These are phyloP conservation scores for Tryphoninae sp. DNA, from an alignment of 2,888 invertebrate species.

Conservation along the genomic window DNA sequence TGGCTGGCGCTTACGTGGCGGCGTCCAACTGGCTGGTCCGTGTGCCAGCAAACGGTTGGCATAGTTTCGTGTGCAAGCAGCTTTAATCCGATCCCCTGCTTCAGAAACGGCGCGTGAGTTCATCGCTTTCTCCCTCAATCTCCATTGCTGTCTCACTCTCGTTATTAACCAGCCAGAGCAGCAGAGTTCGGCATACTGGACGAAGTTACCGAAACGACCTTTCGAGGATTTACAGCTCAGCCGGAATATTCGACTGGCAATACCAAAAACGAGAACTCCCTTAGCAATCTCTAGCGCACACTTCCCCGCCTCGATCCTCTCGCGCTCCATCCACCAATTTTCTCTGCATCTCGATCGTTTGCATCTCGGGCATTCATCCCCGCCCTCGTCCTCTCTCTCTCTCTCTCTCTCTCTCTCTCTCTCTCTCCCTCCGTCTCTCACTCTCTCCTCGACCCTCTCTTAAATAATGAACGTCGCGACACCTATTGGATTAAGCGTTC, in stretches of 20 bases:
- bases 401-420: constrained; percentile 52
- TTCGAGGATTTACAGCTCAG: constrained; percentile 55
- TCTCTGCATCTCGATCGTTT: constrained; percentile 43
- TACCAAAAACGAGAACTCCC: constrained; percentile 43
- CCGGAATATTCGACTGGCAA: constrained; percentile 58
- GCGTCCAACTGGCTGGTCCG: neutral
- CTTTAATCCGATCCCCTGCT: neutral
- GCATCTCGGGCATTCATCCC: constrained; percentile 15
- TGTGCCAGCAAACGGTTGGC: neutral
- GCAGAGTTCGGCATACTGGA: constrained; percentile 10
- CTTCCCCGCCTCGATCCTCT: constrained; percentile 22
- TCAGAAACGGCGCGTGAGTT: neutral
- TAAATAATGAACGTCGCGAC: constrained; percentile 72
- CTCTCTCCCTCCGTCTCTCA: constrained; percentile 52
- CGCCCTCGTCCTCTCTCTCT: constrained; percentile 17
- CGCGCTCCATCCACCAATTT: constrained; percentile 42
- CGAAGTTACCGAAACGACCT: constrained; percentile 56
- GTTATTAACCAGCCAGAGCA: constrained; percentile 11
- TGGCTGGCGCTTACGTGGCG: too few relatives aligned
- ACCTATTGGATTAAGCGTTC: constrained; percentile 72
- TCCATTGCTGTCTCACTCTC: neutral
- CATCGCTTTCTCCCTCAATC: neutral
- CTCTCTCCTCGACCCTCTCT: constrained; percentile 53
- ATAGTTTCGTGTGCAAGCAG: neutral
- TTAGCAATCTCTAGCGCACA: constrained; percentile 28